Base-by-base conservation (phyloP, 1,140 invertebrate species). In the Globodera ellingtonae region DNA sequence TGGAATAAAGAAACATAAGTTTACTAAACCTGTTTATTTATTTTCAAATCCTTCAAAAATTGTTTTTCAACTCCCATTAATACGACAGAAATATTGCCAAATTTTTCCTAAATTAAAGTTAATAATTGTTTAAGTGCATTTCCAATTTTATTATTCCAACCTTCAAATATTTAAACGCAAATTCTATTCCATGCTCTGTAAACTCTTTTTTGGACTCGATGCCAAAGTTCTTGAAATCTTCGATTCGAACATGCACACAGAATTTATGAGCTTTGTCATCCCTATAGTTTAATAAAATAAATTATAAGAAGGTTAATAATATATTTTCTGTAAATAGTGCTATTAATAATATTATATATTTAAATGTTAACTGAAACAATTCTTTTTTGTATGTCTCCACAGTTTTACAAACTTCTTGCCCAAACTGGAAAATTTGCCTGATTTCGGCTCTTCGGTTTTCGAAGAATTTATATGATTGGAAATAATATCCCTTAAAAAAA, bases 11-110 rank as follows among this genome's bases (percentile, higher is more conserved):
- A 9, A 15, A 75, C 21, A 18, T n/a, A 4, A 59, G 21, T 56
- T 9, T 52, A 52, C n/a, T 9, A 15, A 13, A 74, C 50, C 18
- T 72, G 48, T 8, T 62, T 10, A 50, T 62, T 74, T 7, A 72
- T 75, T 18, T 8, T 79, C 21, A 79, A 66, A 24, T 77, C 6
- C 10, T 3, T 66, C 24, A 77, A 66, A 47, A 77, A 77, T 44
- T 44, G 3, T 46, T 77, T 77, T 5, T 77, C 75, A 15, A 35
- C 62, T 4, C 75, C 75, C n/a, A 77, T n/a, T n/a, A 77, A 18
- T 24, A 67, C 10, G 13, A 77, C 9, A 15, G 75, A 77, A 67
- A 69, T 66, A 21, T 24, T 24, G 21, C n/a, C 52, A 44, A 35
- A 46, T 59, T 66, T 18, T 24, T 18, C 59, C 66, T 74, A 18